Evolutionary conservation across 2,888 invertebrate species (phyloP), one percentile per base, ranked within the genome.

Genomic region (Harpalus rubripes): DNA sequence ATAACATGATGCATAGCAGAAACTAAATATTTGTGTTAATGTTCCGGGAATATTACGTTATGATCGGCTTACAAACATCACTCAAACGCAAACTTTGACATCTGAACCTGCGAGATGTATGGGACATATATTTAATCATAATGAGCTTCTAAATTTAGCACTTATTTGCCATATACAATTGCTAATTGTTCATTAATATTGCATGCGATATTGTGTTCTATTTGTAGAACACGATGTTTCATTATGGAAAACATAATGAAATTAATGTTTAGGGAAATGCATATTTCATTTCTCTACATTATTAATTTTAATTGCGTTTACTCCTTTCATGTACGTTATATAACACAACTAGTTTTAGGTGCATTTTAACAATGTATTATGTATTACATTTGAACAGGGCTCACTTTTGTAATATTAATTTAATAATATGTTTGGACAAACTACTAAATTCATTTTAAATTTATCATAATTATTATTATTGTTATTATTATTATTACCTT

Each of bases 21-120:
- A 63, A 22, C 63, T 39, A 68, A 41, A 74, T 74, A 44, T 74
- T 74, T 41, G 44, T 44, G 16, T 44, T 74, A 44, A 18, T 44
- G 72, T 74, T 16, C 68, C 15, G 44, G 41, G 18, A 74, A 74
- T 32, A 44, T 44, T 74, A 44, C 22, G 72, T 5, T 74, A 44
- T 44, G 44, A 74, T 74, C 72, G 15, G 72, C 44, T 74, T 74
- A 44, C 72, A 41, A 74, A 74, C 32, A 74, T 74, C 16, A 44
- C 7, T 44, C 44, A 44, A 44, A 74, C n/a, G 0, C 41, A 74
- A 74, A 74, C 72, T 44, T 39, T 74, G 12, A 44, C 7, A 44
- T 41, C 63, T 72, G 41, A 72, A 72, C 15, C n/a, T 41, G 7
- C 41, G 16, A 63, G 15, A 52, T 52, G 44, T 12, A 12, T 12